Evolutionary conservation across 2,888 invertebrate species (phyloP).

Genomic region (Tridacna gigas): DNA sequence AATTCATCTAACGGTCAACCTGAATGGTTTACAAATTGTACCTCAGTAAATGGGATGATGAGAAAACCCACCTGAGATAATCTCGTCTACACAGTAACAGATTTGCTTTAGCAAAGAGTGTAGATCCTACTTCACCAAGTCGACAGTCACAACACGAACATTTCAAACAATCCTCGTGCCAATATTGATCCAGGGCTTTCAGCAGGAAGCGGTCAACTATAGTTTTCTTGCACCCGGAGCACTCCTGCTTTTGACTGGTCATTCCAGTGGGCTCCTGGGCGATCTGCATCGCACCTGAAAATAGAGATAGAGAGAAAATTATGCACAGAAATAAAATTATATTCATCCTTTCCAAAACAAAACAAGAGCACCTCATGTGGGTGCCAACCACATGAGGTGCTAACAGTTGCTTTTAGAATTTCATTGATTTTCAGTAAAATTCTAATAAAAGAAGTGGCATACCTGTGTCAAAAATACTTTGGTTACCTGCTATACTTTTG

Average conservation of each 20-base stretch:
- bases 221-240: conserved; percentile 93
- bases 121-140: conserved; percentile 96
- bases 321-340: too few relatives aligned
- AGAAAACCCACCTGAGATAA: conserved; percentile 91
- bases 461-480: too few relatives aligned
- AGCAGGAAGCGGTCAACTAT: conserved; percentile 93
- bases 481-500: too few relatives aligned
- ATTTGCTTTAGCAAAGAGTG: conserved; percentile 95
- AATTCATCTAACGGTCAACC: too few relatives aligned
- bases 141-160: conserved; percentile 95
- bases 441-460: too few relatives aligned
- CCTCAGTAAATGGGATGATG: too few relatives aligned
- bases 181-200: conserved; percentile 93
- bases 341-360: too few relatives aligned
- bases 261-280: conserved; percentile 69
- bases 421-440: too few relatives aligned
- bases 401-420: too few relatives aligned
- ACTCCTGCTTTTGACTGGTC: conserved; percentile 86
- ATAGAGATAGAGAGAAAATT: conserved; percentile 7
- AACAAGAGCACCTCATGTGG: too few relatives aligned
- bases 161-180: conserved; percentile 97
- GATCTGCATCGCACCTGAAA: conserved; percentile 79
- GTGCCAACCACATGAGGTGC: too few relatives aligned
- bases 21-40: too few relatives aligned
- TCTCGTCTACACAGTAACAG: conserved; percentile 96